Percentiles rank a stretch among this genome's conserved stretches.
These are phyloP conservation scores for Acrobasis suavella DNA, from an alignment of 2,888 invertebrate genomes.

Conservation along the genomic window DNA sequence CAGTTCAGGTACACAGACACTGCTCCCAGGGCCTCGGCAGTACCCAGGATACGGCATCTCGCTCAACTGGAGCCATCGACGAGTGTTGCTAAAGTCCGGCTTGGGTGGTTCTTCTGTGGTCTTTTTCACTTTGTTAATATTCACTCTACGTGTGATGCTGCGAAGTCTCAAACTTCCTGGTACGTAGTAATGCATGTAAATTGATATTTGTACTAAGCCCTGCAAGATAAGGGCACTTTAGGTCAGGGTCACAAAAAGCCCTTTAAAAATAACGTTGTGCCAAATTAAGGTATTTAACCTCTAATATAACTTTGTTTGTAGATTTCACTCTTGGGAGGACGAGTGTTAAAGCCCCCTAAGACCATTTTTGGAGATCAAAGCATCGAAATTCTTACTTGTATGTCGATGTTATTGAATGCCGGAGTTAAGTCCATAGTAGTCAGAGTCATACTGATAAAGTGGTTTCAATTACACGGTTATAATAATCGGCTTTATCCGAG, in stretches of 20 bases:
- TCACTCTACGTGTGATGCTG: conserved; percentile 39
- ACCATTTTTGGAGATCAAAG: no score
- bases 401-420: not conserved
- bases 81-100: conserved; percentile 33
- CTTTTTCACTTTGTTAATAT: conserved; percentile 36
- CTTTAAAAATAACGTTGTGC: no score
- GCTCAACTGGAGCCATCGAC: conserved; percentile 56
- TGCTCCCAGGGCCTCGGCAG: conserved; percentile 62
- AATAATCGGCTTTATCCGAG: not conserved
- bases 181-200: conserved; percentile 55
- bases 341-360: no score
- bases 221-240: conserved; percentile 38
- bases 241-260: no score
- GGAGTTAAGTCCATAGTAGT: not conserved
- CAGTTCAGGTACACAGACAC: conserved; percentile 50
- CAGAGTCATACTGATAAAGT: not conserved
- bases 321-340: no score
- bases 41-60: conserved; percentile 71
- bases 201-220: conserved; percentile 51
- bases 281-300: no score
- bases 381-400: conserved; percentile 6
- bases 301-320: no score
- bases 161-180: conserved; percentile 55
- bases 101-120: conserved; percentile 31
- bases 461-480: conserved; percentile 10